phyloP scores from a whole-genome alignment of 2,113 vertebrate genomes.

The zebrafish (Danio rerio) region GRCz12tu NC_133191.1:38757001-38757500 shows the following conservation, averaged over 20 bases:
- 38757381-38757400: background rate
- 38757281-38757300: background rate
- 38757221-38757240: slow-evolving; percentile 21
- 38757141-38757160: background rate
- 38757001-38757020: no score
- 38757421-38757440: background rate
- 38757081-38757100: no score
- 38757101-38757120: no score
- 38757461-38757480: background rate
- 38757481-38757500: background rate
- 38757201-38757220: background rate
- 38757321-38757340: background rate
- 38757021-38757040: no score
- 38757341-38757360: background rate
- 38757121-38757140: no score
- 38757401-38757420: background rate
- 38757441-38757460: background rate
- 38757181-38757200: background rate
- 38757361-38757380: background rate
- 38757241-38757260: background rate
- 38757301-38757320: background rate
- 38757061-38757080: no score
- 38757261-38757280: background rate
- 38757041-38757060: no score
- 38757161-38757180: background rate